Evolutionary conservation across 2,113 vertebrate genomes (phyloP), one percentile per base, ranked within the genome.

Genomic region (Cisticola juncidis): DNA sequence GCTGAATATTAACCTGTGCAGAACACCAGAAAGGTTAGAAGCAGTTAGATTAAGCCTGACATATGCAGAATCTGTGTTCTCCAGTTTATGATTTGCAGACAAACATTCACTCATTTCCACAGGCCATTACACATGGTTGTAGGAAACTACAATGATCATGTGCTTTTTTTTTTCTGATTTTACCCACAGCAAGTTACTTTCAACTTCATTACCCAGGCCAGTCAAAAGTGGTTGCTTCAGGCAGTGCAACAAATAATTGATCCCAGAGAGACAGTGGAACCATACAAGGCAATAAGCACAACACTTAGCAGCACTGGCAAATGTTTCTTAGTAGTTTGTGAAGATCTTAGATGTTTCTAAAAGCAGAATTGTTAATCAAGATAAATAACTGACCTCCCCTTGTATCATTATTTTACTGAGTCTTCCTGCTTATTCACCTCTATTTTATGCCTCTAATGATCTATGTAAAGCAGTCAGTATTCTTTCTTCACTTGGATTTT

Each of bases 1-100:
- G 99, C 72, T 99, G 99, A 86, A 99, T 99, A 95, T 99, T 99
- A 94, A 99, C 99, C 99, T 99, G 76, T 44, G 78, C 14, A 84
- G 81, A 42, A 95, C 33, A 95, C 3, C 50, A 86, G 47, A 78
- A 95, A 86, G 17, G 3, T 25, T 2, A 86, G 9, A 88, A 71
- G 9, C 0, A 2, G 33, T 90, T 90, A 93, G 12, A 48, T 31
- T 40, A 88, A 51, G 3, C 51, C 20, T 26, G 62, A 65, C 15
- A 64, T 29, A 79, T 6, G 25, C 29, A 81, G 24, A 58, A 74
- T 26, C 3, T 26, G 38, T 3, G 2, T 42, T 73, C 25, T 77
- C 18, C 23, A 50, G 45, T 6, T 18, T 28, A 14, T 12, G 11
- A 82, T 42, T 77, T 56, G 11, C 19, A 64, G 26, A 35, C 17